phyloP scores from a whole-genome alignment of 37 sponge, comb jelly and placozoan species.

The Theonella swinhoei region DNA sequence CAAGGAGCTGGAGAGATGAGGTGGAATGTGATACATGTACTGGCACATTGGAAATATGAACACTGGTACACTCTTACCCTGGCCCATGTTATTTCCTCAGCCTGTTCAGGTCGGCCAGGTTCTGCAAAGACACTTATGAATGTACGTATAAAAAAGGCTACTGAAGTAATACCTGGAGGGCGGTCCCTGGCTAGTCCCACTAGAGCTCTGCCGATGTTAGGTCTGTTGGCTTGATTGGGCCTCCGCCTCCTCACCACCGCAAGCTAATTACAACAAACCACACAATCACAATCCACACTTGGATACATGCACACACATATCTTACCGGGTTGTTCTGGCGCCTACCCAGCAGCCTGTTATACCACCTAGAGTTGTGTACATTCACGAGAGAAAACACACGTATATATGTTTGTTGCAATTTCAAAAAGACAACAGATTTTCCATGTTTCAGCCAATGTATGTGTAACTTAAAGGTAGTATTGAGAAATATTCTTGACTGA shows the following conservation, averaged over 20 bases:
- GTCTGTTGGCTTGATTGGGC: slow-evolving; percentile 10
- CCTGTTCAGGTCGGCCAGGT: background rate
- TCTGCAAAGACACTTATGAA: background rate
- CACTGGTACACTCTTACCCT: no score
- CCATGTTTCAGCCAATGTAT: no score
- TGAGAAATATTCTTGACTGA: no score
- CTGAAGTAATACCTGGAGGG: slow-evolving; percentile 23
- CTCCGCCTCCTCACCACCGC: slow-evolving; percentile 3
- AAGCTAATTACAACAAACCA: no score
- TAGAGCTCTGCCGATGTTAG: slow-evolving; percentile 75
- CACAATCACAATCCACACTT: no score
- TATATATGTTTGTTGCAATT: no score
- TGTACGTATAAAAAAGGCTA: no score
- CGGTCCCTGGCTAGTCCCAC: slow-evolving; percentile 78
- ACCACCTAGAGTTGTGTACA: slow-evolving; percentile 8
- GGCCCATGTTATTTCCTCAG: slow-evolving; percentile 70
- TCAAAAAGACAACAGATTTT: no score
- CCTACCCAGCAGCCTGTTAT: slow-evolving; percentile 40
- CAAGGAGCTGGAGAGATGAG: slow-evolving; percentile 68
- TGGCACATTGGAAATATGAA: no score
- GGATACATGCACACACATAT: no score
- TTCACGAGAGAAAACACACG: background rate
- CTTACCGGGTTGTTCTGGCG: slow-evolving; percentile 47
- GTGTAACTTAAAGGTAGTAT: no score
- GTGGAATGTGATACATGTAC: no score